These are phyloP conservation scores for Noctua janthe DNA, from an alignment of 2,888 invertebrate genomes.

Conservation along the genomic window DNA sequence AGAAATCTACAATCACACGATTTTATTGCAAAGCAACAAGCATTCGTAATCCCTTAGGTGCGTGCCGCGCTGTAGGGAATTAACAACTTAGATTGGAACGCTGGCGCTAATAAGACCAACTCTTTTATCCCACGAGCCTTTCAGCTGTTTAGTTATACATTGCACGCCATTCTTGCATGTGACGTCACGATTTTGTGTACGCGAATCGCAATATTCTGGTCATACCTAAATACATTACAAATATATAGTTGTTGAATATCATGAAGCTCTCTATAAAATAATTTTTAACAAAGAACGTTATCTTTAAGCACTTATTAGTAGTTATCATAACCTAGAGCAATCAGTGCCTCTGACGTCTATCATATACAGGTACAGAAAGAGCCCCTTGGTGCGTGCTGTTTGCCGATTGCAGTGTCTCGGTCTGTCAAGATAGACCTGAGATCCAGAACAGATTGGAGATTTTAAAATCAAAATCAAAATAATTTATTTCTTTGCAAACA, in stretches of 20 bases:
- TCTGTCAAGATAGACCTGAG: too few species aligned
- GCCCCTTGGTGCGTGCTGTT: too few species aligned
- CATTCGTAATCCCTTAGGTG: constrained; percentile 72
- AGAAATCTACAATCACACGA: constrained; percentile 47
- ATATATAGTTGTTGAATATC: not conserved
- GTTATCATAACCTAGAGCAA: too few species aligned
- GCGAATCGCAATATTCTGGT: not conserved
- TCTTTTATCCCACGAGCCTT: constrained; percentile 66
- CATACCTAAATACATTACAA: not conserved
- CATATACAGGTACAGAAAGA: too few species aligned
- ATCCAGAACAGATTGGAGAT: too few species aligned
- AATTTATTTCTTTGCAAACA: too few species aligned
- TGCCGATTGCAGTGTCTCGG: too few species aligned
- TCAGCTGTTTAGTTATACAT: constrained; percentile 35
- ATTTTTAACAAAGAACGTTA: not conserved
- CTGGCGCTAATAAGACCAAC: constrained; percentile 69
- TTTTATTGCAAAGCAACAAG: constrained; percentile 63
- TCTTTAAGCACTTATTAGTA: too few species aligned
- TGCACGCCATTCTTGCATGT: constrained; percentile 34
- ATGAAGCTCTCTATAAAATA: not conserved
- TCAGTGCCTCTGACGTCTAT: too few species aligned
- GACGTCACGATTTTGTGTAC: constrained; percentile 15
- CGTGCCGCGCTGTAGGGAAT: constrained; percentile 73
- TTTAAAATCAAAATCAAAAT: too few species aligned
- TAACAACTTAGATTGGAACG: constrained; percentile 79